Base-by-base conservation (phyloP, 2,888 invertebrate genomes). In the Nasonia oneida region DNA sequence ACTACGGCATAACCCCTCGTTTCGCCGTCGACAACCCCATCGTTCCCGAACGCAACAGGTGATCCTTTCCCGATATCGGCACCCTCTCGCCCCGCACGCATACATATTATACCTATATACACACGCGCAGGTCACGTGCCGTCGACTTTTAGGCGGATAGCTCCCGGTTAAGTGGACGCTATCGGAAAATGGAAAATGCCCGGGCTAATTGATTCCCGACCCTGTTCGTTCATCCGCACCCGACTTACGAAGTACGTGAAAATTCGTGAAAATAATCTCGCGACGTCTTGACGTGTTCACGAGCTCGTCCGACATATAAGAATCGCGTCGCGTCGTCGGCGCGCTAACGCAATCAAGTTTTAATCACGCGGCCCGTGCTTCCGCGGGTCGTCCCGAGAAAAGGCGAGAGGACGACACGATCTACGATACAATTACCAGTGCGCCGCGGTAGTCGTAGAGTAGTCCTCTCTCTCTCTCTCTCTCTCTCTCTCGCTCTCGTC, bases 1-100 rank as follows among this genome's bases (percentile, higher is more conserved):
- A 92, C 90, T 29, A 29, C 47, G 89, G 90, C 75, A 23, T 23
- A 23, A 23, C 23, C 23, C 23, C 23, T 23, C 23, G 23, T 23
- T 23, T 23, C 23, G 23, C 23, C 23, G 23, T 23, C 23, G 23
- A 57, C 57, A 70, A 81, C 47, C 93, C 93, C 92, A 92, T 92
- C 92, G 91, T 92, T 92, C 89, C 89, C 6, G 91, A 91, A 89
- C 91, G 93, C 93, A 93, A 93, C 93, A 93, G 93, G 91, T 90
- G 91, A 93, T 93, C 91, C 92, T 91, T 93, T 93, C 93, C 91
- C 93, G 91, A 93, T 93, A 93, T 93, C 92, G 91, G 91, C 76
- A 14, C 15, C 74, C 33, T 18, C 37, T 47, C 14, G 12, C 39
- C 23, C 64, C 14, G 39, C 29, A 29, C 80, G 33, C 8, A 39